A percentile compares a stretch with the other conserved stretches of the same genome.
Conservation (phyloP, 2,888 invertebrate genomes). For the Leucania comma region DNA sequence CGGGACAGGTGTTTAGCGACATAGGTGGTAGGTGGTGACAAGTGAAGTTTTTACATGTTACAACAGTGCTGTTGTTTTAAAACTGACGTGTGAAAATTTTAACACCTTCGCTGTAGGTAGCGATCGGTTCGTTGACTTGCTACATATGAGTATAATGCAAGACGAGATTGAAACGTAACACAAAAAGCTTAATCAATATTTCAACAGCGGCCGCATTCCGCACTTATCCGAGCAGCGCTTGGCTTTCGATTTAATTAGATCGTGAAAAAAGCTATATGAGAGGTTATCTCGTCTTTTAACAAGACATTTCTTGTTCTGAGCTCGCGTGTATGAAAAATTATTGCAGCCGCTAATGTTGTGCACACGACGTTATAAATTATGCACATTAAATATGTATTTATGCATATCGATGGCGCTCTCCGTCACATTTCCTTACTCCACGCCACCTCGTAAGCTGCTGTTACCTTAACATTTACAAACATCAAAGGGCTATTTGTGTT, state of each 20-base stretch:
- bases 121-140: slow-evolving; percentile 69
- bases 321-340: slow-evolving; percentile 40
- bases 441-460: slow-evolving; percentile 42
- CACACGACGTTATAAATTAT: slow-evolving; percentile 43
- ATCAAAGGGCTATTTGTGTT: slow-evolving; percentile 58
- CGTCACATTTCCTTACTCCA: slow-evolving; percentile 44
- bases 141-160: slow-evolving; percentile 60
- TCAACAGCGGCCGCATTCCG: slow-evolving; percentile 83
- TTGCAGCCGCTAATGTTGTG: slow-evolving; percentile 38
- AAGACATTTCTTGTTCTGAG: slow-evolving; percentile 56
- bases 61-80: slow-evolving; percentile 68
- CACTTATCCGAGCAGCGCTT: slow-evolving; percentile 74
- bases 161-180: slow-evolving; percentile 67
- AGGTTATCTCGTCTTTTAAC: slow-evolving; percentile 56
- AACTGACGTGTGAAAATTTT: slow-evolving; percentile 67
- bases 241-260: slow-evolving; percentile 83
- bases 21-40: slow-evolving; percentile 77
- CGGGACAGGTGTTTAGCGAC: slow-evolving; percentile 74
- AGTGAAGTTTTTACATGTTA: slow-evolving; percentile 71
- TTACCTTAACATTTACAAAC: slow-evolving; percentile 60
- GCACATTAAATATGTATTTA: slow-evolving; percentile 53
- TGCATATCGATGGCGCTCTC: slow-evolving; percentile 45
- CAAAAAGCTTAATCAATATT: slow-evolving; percentile 83
- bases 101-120: slow-evolving; percentile 59
- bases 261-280: slow-evolving; percentile 76